Evolutionary conservation across 2,113 vertebrate genomes (phyloP).

Genomic region (Oncorhynchus nerka): DNA sequence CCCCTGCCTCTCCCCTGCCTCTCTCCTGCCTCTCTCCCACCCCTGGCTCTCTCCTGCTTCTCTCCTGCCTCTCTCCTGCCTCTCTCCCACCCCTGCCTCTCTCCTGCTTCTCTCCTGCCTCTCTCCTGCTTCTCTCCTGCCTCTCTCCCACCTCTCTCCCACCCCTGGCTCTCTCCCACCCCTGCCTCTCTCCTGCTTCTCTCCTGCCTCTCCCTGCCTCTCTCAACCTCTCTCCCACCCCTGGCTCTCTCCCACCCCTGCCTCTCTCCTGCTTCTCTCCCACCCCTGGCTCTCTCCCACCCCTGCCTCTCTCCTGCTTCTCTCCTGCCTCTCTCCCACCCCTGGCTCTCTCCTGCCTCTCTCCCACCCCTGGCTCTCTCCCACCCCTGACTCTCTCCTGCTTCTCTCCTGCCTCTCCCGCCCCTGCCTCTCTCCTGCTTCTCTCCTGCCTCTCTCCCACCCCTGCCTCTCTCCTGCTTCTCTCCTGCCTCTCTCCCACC

Average conservation of each 20-base stretch:
- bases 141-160: not conserved
- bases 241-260: not conserved
- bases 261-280: too few species aligned
- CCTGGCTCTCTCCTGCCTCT: not conserved
- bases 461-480: constrained; percentile 54
- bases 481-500: not conserved
- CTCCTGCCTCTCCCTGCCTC: not conserved
- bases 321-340: too few species aligned
- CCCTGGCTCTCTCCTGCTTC: too few species aligned
- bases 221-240: not conserved
- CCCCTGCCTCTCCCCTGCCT: not conserved
- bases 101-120: not conserved
- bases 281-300: too few species aligned
- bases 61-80: not conserved
- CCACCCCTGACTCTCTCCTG: not conserved
- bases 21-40: constrained; percentile 73
- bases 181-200: not conserved
- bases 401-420: not conserved
- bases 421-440: constrained; percentile 55
- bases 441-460: constrained; percentile 43
- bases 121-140: not conserved
- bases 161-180: not conserved
- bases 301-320: too few species aligned
- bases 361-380: not conserved
- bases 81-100: constrained; percentile 66